Percentiles rank a stretch among this genome's conserved stretches.
Conservation (phyloP, 2,113 vertebrate genomes). For the Paedocypris sp. region DNA sequence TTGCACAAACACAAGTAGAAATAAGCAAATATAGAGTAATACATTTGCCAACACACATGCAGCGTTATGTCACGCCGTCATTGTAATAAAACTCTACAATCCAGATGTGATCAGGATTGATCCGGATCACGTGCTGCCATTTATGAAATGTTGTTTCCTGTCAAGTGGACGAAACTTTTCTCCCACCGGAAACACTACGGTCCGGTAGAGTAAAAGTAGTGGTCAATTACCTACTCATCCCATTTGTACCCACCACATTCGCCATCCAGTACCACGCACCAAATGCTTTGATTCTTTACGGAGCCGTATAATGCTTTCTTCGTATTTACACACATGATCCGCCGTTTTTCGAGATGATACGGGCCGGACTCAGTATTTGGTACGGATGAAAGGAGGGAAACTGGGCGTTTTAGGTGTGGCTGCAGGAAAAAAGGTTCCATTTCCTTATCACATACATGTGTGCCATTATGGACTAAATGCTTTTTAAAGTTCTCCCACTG, state of each 20-base stretch:
- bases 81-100: no score
- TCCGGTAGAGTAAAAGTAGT: no score
- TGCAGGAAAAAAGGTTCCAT: slow-evolving; percentile 36
- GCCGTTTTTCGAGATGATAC: slow-evolving; percentile 32
- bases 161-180: no score
- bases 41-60: no score
- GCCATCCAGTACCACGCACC: slow-evolving; percentile 12
- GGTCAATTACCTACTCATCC: slow-evolving; percentile 18
- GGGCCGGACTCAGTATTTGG: not conserved
- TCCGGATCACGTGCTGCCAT: no score
- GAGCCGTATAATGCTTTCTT: slow-evolving; percentile 8
- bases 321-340: slow-evolving; percentile 26
- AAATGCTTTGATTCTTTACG: slow-evolving; percentile 7
- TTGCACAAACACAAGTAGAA: no score
- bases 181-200: no score
- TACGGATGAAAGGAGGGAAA: slow-evolving; percentile 11
- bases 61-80: no score
- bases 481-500: slow-evolving; percentile 54
- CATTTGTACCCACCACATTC: no score
- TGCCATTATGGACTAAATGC: slow-evolving; percentile 56
- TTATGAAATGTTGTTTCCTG: no score
- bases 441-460: slow-evolving; percentile 57
- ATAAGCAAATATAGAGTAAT: no score
- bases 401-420: slow-evolving; percentile 11
- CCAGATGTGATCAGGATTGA: no score